Conservation (phyloP, 1,140 invertebrate genomes). For the Bombus pyrosoma region DNA sequence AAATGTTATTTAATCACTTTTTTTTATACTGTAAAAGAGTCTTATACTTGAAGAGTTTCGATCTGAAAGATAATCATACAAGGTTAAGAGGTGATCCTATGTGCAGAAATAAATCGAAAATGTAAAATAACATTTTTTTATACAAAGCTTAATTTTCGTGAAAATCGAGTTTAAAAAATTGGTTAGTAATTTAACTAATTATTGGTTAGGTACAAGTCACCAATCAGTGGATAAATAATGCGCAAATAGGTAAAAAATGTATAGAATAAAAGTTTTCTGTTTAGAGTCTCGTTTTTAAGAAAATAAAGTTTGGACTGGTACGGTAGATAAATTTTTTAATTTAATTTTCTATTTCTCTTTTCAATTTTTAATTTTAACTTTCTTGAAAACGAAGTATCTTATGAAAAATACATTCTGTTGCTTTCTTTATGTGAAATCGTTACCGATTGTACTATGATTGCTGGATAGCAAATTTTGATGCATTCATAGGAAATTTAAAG, state of each 20-base stretch:
- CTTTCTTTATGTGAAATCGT: too few species aligned
- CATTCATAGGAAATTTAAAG: too few species aligned
- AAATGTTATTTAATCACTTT: not conserved
- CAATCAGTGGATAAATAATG: not conserved
- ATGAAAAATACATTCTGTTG: too few species aligned
- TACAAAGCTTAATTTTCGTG: not conserved
- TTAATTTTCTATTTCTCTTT: not conserved
- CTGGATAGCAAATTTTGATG: too few species aligned
- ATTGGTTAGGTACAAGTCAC: not conserved
- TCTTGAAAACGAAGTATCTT: too few species aligned
- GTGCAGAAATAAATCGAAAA: not conserved
- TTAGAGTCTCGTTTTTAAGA: not conserved
- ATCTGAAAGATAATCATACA: not conserved
- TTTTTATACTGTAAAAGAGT: not conserved
- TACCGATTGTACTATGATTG: too few species aligned
- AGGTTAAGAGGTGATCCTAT: not conserved
- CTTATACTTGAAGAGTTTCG: not conserved
- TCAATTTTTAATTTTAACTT: too few species aligned
- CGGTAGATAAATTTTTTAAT: not conserved
- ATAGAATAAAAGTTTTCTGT: not conserved
- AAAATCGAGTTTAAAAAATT: too few species aligned
- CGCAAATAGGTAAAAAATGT: not conserved
- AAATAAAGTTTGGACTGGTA: not conserved
- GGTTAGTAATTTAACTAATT: too few species aligned
- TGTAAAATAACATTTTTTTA: not conserved